Conservation (phyloP, 1,140 invertebrate genomes). For the Lepidurus apus region DNA sequence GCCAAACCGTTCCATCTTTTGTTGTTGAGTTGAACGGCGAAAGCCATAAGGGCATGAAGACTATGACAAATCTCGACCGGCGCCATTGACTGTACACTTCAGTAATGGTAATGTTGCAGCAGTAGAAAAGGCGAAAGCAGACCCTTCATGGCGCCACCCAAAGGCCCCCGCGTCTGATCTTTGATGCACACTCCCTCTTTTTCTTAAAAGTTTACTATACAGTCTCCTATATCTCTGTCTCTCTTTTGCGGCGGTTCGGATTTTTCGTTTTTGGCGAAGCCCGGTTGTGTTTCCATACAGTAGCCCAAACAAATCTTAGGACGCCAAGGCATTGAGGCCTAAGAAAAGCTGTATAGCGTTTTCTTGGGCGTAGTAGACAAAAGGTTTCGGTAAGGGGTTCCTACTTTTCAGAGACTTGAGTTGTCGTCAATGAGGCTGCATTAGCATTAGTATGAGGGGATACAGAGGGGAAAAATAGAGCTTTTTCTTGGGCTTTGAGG, state of each 20-base stretch:
- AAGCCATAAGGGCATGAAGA: not conserved
- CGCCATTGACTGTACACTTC: conserved; percentile 18
- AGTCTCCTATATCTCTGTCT: conserved; percentile 5
- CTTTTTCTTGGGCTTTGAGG: not conserved
- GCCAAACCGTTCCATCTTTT: not conserved
- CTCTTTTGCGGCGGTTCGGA: not conserved
- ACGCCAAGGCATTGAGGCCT: not conserved
- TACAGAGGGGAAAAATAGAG: not conserved
- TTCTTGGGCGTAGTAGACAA: not conserved
- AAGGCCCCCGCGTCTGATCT: not conserved
- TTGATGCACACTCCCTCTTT: conserved; percentile 21
- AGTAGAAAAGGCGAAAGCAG: conserved; percentile 4
- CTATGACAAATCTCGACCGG: conserved; percentile 18
- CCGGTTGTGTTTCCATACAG: not conserved
- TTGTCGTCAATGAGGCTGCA: conserved; percentile 4
- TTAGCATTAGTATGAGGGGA: not conserved
- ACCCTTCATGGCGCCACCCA: conserved; percentile 16
- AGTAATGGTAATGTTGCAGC: conserved; percentile 8
- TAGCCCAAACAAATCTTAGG: not conserved
- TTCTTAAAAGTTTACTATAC: not conserved
- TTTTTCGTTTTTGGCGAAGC: not conserved
- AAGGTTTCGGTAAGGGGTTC: not conserved
- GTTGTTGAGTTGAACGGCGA: not conserved
- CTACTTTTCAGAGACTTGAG: not conserved
- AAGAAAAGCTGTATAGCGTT: not conserved